A percentile compares a stretch with the other conserved stretches of the same genome.
Conservation (phyloP, 2,113 vertebrate genomes). For the Callopanchax toddi region DNA sequence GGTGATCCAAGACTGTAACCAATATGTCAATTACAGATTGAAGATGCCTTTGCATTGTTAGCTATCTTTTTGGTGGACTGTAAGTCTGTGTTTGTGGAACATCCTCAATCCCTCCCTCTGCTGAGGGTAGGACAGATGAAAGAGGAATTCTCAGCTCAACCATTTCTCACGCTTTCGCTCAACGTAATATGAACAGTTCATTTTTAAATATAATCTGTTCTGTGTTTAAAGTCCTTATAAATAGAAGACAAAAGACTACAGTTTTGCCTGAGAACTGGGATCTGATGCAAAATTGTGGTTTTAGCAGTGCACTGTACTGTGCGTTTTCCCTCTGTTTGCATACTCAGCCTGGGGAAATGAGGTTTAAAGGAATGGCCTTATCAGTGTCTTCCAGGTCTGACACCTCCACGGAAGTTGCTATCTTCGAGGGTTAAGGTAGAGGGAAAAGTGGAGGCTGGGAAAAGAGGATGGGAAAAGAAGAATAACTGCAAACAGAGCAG, state of each 20-base stretch:
- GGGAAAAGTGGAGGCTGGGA: slow-evolving; percentile 19
- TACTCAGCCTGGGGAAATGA: slow-evolving; percentile 59
- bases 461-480: slow-evolving; percentile 9
- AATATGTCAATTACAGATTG: no score
- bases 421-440: slow-evolving; percentile 28
- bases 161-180: neutral
- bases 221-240: slow-evolving; percentile 1
- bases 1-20: no score
- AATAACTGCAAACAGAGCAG: slow-evolving; percentile 7
- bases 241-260: slow-evolving; percentile 33
- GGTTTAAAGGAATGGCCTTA: slow-evolving; percentile 74
- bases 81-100: no score
- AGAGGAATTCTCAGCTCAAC: neutral
- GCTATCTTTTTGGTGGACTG: no score
- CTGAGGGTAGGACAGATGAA: no score
- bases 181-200: slow-evolving; percentile 10
- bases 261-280: slow-evolving; percentile 25
- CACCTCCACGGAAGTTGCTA: slow-evolving; percentile 59
- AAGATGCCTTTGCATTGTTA: no score
- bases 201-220: neutral
- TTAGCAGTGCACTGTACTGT: slow-evolving; percentile 24
- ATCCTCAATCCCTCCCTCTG: no score
- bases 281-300: slow-evolving; percentile 35
- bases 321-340: slow-evolving; percentile 46
- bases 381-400: slow-evolving; percentile 76